Evolutionary conservation across 2,113 vertebrate species (phyloP), one percentile per base, ranked within the genome.

Genomic region (Epinephelus cyanopodus): DNA sequence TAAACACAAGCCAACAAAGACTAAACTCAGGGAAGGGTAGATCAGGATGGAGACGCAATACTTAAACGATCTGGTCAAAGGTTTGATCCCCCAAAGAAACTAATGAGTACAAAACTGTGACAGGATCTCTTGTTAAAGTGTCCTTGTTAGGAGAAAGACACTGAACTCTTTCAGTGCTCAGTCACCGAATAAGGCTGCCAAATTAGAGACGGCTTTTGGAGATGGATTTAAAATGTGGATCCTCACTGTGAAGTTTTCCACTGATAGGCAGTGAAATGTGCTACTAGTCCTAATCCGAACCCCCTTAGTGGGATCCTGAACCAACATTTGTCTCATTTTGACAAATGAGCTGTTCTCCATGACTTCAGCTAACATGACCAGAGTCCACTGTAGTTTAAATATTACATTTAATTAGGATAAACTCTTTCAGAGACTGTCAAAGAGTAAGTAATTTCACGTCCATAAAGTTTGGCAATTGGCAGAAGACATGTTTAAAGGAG

Each of bases 61-160:
- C 17, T 52, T 13, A 29, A 25, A 70, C 5, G 7, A 77, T 82
- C 65, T 4, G 78, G 53, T 74, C 75, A 67, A 25, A 0, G 11
- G 54, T 84, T 80, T 77, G 75, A 87, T 82, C 29, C 57, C 14
- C 12, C 53, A 29, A 69, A 54, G 54, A 33, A 76, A 50, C 67
- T 81, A 82, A 84, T 71, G 71, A 81, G 19, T 39, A 61, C 18
- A 56, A 65, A 79, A 50, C 29, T 48, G 60, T 64, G 12, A 48
- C 6, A n/a, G 39, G 53, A 60, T 27, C 70, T 65, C 71, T 23
- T 53, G 47, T 79, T 70, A 64, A 77, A 79, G 67, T 54, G 57
- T 57, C 58, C 57, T 79, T 69, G 42, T 45, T 50, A 18, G 15
- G 48, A 67, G 71, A 42, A 27, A 67, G 1, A 70, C n/a, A 39